These are phyloP conservation scores for Carettochelys insculpta DNA, from an alignment of 2,113 vertebrate species.

Conservation along the genomic window DNA sequence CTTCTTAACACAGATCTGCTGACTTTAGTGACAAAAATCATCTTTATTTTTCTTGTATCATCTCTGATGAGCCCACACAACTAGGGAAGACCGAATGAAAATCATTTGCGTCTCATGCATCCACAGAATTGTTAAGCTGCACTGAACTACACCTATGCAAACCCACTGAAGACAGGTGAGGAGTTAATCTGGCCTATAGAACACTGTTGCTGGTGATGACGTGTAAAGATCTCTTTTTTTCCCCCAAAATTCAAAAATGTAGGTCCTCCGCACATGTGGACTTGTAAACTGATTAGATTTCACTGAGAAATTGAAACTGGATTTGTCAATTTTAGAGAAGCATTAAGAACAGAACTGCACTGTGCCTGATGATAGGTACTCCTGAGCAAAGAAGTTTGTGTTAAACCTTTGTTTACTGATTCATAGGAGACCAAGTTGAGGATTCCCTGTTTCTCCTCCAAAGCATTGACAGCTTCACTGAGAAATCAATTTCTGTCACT, in stretches of 20 bases:
- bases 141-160: neutral
- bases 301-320: neutral
- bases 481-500: neutral
- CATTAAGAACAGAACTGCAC: neutral
- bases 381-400: fast-evolving
- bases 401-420: neutral
- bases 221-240: too few species aligned
- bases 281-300: neutral
- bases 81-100: neutral
- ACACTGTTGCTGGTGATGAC: neutral
- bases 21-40: too few species aligned
- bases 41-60: neutral
- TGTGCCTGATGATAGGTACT: neutral
- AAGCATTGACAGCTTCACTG: fast-evolving
- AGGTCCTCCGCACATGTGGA: neutral
- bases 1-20: neutral
- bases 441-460: fast-evolving
- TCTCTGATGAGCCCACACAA: too few species aligned
- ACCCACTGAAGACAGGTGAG: neutral
- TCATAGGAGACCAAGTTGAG: neutral
- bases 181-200: neutral
- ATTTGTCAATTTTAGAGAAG: neutral
- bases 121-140: neutral
- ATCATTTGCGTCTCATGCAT: neutral
- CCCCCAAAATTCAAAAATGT: neutral